These are phyloP conservation scores for Paratrypauchen microcephalus DNA, from an alignment of 2,797 vertebrate species.

Conservation along the genomic window DNA sequence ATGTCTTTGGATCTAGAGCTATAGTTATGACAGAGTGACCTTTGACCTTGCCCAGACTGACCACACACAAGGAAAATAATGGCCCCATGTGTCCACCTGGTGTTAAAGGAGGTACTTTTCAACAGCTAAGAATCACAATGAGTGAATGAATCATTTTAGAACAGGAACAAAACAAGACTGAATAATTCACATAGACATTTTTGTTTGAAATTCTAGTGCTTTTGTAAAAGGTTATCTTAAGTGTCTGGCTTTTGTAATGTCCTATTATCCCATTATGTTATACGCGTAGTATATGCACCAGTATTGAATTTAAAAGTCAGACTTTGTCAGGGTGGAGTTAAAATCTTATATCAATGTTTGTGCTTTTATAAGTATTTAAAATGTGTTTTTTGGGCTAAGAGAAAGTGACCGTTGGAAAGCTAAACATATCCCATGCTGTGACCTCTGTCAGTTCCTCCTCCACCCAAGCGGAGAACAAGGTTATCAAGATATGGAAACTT, in stretches of 20 bases:
- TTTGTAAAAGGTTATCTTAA: neutral
- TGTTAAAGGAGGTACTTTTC: slow-evolving; percentile 11
- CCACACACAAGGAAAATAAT: slow-evolving; percentile 3
- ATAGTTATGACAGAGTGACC: slow-evolving; percentile 39
- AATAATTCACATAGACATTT: neutral
- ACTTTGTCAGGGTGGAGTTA: neutral
- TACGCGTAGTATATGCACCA: neutral
- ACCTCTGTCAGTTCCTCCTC: slow-evolving; percentile 48
- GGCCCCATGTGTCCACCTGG: neutral
- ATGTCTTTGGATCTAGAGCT: slow-evolving; percentile 23
- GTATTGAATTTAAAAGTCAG: neutral
- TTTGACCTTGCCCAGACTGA: slow-evolving; percentile 21
- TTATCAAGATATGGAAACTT: slow-evolving; percentile 65
- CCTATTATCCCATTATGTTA: neutral
- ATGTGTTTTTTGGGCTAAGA: slow-evolving; percentile 36
- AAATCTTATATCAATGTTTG: slow-evolving; percentile 27
- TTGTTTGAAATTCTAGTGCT: neutral
- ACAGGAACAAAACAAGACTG: neutral
- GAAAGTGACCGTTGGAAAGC: slow-evolving; percentile 36
- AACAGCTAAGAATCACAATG: neutral
- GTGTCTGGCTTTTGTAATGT: neutral
- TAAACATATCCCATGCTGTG: slow-evolving; percentile 42
- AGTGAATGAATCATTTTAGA: neutral
- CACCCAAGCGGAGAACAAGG: slow-evolving; percentile 54
- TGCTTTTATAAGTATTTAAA: slow-evolving; percentile 31